phyloP scores from a whole-genome alignment of 2,888 invertebrate genomes.

The Drosophila diplacantha region DNA sequence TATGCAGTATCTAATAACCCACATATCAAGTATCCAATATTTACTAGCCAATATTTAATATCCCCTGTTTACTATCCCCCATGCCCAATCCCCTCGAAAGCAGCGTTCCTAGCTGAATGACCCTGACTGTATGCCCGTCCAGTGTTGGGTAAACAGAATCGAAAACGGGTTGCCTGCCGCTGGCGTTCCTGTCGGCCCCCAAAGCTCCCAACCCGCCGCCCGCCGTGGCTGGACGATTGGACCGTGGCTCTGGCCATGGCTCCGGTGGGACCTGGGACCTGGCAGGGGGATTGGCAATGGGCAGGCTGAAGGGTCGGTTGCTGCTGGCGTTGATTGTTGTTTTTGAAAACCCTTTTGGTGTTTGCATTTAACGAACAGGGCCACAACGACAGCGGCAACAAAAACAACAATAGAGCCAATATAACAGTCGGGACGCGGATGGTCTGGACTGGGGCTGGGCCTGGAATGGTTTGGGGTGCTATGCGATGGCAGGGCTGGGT shows the following conservation, averaged over 20 bases:
- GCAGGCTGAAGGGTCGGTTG: constrained; percentile 25
- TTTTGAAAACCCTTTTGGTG: constrained; percentile 65
- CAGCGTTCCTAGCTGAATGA: constrained; percentile 18
- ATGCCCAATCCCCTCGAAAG: neutral
- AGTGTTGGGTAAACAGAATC: constrained; percentile 58
- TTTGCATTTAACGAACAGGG: constrained; percentile 70
- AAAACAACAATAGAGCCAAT: constrained; percentile 58
- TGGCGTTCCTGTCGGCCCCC: constrained; percentile 35
- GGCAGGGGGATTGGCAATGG: constrained; percentile 18
- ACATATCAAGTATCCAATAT: too few species aligned
- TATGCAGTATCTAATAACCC: neutral
- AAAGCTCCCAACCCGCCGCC: neutral
- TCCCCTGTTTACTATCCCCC: neutral
- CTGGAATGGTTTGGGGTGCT: neutral
- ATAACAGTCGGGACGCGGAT: constrained; percentile 47
- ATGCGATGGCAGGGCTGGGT: neutral
- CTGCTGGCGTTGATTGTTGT: constrained; percentile 48
- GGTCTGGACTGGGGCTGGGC: neutral
- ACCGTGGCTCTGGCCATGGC: constrained; percentile 7
- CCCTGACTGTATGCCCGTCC: constrained; percentile 30
- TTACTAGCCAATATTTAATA: neutral
- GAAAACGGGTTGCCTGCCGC: constrained; percentile 63
- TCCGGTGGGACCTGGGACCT: constrained; percentile 9
- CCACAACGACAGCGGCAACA: constrained; percentile 50
- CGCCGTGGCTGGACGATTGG: constrained; percentile 17